phyloP scores from a whole-genome alignment of 2,797 vertebrate species.

The Decapterus maruadsi region DNA sequence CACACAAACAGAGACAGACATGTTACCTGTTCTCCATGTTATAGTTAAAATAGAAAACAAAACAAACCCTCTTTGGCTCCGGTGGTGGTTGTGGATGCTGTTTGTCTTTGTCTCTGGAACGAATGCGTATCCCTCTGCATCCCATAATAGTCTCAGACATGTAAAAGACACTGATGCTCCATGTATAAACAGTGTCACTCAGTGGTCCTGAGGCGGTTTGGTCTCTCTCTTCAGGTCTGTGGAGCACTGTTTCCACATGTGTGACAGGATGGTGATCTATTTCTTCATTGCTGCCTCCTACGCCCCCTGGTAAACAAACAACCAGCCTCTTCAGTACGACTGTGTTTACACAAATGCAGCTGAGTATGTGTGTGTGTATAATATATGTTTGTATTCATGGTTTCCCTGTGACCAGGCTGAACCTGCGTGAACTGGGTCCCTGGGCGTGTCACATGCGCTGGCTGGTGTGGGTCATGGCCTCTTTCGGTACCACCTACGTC shows the following conservation, averaged over 20 bases:
- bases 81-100: background rate
- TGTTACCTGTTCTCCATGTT: too few species aligned
- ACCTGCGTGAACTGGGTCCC: conserved; percentile 93
- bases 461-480: conserved; percentile 97
- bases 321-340: conserved; percentile 7
- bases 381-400: background rate
- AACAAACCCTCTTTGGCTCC: too few species aligned
- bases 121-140: background rate
- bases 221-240: conserved; percentile 85
- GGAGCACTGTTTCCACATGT: conserved; percentile 97
- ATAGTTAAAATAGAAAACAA: too few species aligned
- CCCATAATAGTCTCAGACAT: background rate
- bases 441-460: conserved; percentile 98
- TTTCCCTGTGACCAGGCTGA: conserved; percentile 86
- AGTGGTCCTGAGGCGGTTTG: conserved; percentile 29
- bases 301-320: conserved; percentile 94
- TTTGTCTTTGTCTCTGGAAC: background rate
- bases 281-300: conserved; percentile 98
- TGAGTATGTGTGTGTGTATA: background rate
- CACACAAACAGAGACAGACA: too few species aligned
- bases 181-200: conserved; percentile 31
- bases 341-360: conserved; percentile 3
- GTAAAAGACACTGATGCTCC: conserved; percentile 21
- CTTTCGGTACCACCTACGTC: conserved; percentile 91
- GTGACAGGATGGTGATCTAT: conserved; percentile 96